Evolutionary conservation across 1,140 invertebrate genomes (phyloP).

Genomic region (Maniola jurtina): DNA sequence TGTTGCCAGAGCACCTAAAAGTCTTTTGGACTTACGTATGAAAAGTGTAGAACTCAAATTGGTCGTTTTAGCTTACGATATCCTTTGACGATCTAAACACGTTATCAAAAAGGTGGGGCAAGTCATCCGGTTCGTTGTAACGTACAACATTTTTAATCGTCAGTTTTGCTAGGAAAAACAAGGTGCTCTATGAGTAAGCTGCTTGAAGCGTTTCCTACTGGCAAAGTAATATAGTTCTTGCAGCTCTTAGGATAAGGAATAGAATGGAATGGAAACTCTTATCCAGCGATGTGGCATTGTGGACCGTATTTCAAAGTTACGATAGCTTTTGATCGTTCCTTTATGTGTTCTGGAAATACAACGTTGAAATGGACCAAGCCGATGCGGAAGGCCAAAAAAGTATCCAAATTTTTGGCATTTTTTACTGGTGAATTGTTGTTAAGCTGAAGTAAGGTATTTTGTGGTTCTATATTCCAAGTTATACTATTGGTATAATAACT

Average conservation of each 20-base stretch:
- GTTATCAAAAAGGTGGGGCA: conserved; percentile 6
- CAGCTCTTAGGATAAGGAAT: neutral
- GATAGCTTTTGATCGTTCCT: conserved; percentile 8
- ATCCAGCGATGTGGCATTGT: neutral
- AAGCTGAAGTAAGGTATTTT: no score
- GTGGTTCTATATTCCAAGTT: no score
- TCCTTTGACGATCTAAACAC: conserved; percentile 7
- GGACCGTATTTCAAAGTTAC: conserved; percentile 12
- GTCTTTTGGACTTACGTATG: conserved; percentile 8
- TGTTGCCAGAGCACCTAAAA: neutral
- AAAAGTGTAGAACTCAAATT: conserved; percentile 1
- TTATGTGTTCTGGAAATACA: conserved; percentile 5
- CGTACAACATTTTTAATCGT: conserved; percentile 8
- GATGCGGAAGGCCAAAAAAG: neutral
- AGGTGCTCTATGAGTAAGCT: neutral
- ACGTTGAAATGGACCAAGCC: conserved; percentile 1
- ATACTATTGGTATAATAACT: no score
- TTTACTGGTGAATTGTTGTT: neutral
- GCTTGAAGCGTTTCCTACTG: neutral
- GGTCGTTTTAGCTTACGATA: conserved; percentile 7
- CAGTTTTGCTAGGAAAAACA: conserved; percentile 10
- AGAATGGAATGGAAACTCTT: neutral
- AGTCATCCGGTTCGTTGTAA: neutral
- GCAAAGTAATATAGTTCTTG: neutral
- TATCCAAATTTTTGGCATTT: neutral